Evolutionary conservation across 2,113 vertebrate species (phyloP).

Genomic region (Sylvietta virens): DNA sequence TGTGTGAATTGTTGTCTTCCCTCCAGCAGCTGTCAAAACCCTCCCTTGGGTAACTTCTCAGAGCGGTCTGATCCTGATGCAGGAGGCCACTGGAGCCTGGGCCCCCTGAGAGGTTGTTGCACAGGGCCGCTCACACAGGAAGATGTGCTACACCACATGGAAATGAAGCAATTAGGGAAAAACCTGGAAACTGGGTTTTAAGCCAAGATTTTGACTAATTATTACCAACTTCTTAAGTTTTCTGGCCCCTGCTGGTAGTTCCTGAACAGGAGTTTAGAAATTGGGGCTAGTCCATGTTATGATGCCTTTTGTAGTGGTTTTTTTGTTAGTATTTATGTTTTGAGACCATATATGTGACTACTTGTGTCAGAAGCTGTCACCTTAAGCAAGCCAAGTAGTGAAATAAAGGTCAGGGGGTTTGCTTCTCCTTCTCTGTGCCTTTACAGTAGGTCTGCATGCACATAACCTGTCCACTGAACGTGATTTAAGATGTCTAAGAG

Average conservation of each 20-base stretch:
- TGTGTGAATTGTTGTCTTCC: not conserved
- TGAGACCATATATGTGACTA: not conserved
- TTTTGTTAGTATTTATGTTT: not conserved
- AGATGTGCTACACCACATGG: not conserved
- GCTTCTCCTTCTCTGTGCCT: not conserved
- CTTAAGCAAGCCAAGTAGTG: not conserved
- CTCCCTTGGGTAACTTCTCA: not conserved
- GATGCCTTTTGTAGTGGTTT: not conserved
- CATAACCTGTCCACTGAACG: not conserved
- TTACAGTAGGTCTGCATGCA: not conserved
- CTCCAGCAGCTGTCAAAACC: not conserved
- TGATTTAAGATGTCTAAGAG: constrained; percentile 29
- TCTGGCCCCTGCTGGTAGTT: not conserved
- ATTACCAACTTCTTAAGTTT: not conserved
- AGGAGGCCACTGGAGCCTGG: not conserved
- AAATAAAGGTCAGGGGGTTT: not conserved
- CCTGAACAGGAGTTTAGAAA: not conserved
- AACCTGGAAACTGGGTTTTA: not conserved
- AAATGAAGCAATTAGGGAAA: not conserved
- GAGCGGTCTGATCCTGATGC: not conserved
- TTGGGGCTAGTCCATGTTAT: not conserved
- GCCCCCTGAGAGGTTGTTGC: not conserved
- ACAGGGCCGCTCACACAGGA: fast-evolving
- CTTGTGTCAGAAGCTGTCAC: not conserved
- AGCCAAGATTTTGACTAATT: not conserved